phyloP scores from a whole-genome alignment of 2,888 invertebrate genomes.

The Pheosia tremula region DNA sequence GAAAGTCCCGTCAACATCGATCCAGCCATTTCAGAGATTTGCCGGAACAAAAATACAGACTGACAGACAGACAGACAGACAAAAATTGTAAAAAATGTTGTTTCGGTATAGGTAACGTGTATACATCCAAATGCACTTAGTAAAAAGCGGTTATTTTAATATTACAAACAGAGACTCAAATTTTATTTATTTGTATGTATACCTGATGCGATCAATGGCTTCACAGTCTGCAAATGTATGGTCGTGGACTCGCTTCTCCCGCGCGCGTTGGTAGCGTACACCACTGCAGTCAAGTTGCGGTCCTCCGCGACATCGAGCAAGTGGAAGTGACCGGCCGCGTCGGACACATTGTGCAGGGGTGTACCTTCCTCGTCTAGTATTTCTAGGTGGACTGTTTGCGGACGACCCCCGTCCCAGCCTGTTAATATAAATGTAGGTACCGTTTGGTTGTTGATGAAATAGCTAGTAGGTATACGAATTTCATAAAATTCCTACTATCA shows the following conservation, averaged over 20 bases:
- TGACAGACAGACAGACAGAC: too few species aligned
- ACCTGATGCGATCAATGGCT: constrained; percentile 53
- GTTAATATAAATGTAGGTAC: neutral
- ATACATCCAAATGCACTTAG: too few species aligned
- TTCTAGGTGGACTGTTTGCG: constrained; percentile 60
- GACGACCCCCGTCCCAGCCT: constrained; percentile 73
- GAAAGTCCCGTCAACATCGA: too few species aligned
- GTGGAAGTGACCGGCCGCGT: constrained; percentile 57
- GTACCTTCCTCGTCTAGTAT: constrained; percentile 46
- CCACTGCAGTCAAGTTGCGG: constrained; percentile 55
- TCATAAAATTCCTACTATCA: too few species aligned
- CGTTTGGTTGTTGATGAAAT: too few species aligned
- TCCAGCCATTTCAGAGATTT: too few species aligned
- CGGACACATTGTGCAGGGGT: constrained; percentile 50
- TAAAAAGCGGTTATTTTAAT: too few species aligned
- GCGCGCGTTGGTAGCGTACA: constrained; percentile 58
- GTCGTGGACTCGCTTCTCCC: constrained; percentile 52
- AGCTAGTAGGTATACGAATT: too few species aligned
- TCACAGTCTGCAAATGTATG: constrained; percentile 48
- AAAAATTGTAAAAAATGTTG: too few species aligned
- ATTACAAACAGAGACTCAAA: too few species aligned
- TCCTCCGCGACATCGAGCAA: constrained; percentile 46
- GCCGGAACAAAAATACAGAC: too few species aligned
- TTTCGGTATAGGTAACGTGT: too few species aligned
- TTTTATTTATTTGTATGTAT: constrained; percentile 2